A percentile compares a stretch with the other conserved stretches of the same genome.
These are phyloP conservation scores for Eupsilia transversa DNA, from an alignment of 2,888 invertebrate species.

Conservation along the genomic window DNA sequence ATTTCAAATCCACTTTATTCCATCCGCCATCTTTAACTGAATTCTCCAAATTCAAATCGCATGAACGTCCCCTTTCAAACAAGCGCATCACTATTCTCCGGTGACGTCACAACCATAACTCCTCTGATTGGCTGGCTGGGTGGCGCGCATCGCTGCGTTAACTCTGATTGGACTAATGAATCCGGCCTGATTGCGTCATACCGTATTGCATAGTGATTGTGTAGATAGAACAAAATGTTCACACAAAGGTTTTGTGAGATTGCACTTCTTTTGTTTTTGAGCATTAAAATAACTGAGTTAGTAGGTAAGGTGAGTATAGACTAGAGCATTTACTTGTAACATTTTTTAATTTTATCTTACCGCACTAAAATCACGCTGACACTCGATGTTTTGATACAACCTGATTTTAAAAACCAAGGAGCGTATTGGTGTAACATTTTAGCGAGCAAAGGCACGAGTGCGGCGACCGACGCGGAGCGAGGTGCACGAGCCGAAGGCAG, in stretches of 20 bases:
- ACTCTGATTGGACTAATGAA: constrained; percentile 78
- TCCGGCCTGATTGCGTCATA: constrained; percentile 71
- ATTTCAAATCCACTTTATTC: constrained; percentile 23
- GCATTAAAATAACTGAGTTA: constrained; percentile 3
- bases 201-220: constrained; percentile 56
- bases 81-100: constrained; percentile 60
- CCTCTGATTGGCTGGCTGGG: constrained; percentile 71
- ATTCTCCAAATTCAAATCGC: constrained; percentile 56
- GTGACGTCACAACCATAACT: constrained; percentile 64
- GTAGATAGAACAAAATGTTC: constrained; percentile 47
- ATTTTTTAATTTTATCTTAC: too few species aligned
- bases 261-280: constrained; percentile 30
- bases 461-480: too few species aligned
- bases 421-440: too few species aligned
- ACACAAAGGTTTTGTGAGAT: constrained; percentile 44
- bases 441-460: too few species aligned
- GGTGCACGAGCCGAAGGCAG: too few species aligned
- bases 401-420: too few species aligned
- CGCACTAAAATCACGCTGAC: too few species aligned
- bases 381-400: too few species aligned
- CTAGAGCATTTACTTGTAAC: too few species aligned
- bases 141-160: constrained; percentile 66
- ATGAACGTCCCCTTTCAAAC: constrained; percentile 45
- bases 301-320: too few species aligned
- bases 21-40: constrained; percentile 48